Evolutionary conservation across 2,888 invertebrate species (phyloP).

Genomic region (Volucella bombylans): DNA sequence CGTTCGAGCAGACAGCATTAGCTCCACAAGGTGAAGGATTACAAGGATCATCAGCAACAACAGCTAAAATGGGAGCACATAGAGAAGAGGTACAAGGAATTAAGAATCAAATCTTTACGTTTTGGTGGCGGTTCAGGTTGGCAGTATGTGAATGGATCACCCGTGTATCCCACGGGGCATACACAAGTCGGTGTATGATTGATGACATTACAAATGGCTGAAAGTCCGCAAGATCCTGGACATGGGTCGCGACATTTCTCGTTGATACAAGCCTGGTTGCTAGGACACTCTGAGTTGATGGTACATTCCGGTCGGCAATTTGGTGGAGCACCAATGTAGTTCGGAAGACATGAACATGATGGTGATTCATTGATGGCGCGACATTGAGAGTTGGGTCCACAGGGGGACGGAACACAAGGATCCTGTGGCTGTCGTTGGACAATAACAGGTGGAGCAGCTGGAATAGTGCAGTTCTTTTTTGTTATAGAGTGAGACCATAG

Average conservation of each 20-base stretch:
- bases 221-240: slow-evolving; percentile 87
- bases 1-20: slow-evolving; percentile 86
- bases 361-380: slow-evolving; percentile 84
- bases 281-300: slow-evolving; percentile 88
- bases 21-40: slow-evolving; percentile 90
- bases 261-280: slow-evolving; percentile 87
- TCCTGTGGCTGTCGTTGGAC: slow-evolving; percentile 77
- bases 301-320: slow-evolving; percentile 89
- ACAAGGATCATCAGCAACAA: slow-evolving; percentile 85
- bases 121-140: slow-evolving; percentile 83
- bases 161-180: slow-evolving; percentile 85
- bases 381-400: slow-evolving; percentile 87
- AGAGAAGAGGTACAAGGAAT: background rate
- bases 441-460: slow-evolving; percentile 74
- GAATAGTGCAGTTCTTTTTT: slow-evolving; percentile 87
- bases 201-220: slow-evolving; percentile 86
- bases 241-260: slow-evolving; percentile 89
- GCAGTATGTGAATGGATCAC: slow-evolving; percentile 91
- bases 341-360: slow-evolving; percentile 86
- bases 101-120: slow-evolving; percentile 76
- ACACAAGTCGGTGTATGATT: slow-evolving; percentile 88
- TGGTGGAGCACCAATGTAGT: slow-evolving; percentile 87
- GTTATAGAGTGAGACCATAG: slow-evolving; percentile 84
- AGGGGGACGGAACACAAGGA: slow-evolving; percentile 87
- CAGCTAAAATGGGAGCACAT: slow-evolving; percentile 68